Evolutionary conservation across 35 echinoderm and acorn worm genomes (phyloP), one percentile per base, ranked within the genome.

Genomic region (Amphiura filiformis): DNA sequence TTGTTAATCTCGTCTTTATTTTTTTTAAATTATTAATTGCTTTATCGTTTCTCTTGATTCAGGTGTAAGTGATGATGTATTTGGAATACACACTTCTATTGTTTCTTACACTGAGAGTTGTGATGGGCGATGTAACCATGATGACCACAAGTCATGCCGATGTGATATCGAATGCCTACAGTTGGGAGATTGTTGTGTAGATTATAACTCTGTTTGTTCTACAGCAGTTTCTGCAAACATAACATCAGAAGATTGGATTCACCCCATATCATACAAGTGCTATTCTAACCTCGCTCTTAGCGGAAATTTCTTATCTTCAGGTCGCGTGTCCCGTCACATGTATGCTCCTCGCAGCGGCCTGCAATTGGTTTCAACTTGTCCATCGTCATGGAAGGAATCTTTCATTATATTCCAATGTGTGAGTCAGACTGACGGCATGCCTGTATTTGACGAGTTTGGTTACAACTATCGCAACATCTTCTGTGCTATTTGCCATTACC

Each of bases 381-480:
- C 61, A 4, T 30, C 15, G 15, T 70, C 28, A 70, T 70, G 61
- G 61, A 70, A 18, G 3, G 11, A 70, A 4, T 2, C 9, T 26
- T 70, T 70, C 28, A 18, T 70, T 26, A n/a, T 13, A n/a, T 70
- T 23, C 2, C 61, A 26, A 4, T 70, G 61, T 30, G 26, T 2
- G 7, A 5, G 15, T 11, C 17, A 70, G 28, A 3, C 28, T 18
- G 26, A 70, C 26, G 61, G 61, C 17, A 26, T 70, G 61, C 9
- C 26, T 26, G 61, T 70, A 23, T 70, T 70, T 30, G 61, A 70
- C 28, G 17, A 15, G 26, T 70, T 26, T 70, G 61, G 61, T 30
- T 26, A 70, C 61, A 70, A 70, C 61, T 70, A 70, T 70, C 61
- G 61, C 61, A 70, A 70, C 26, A 70, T 70, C 4, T 70, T 70